Evolutionary conservation across 2,888 invertebrate genomes (phyloP).

Genomic region (Acholoe squamosa): DNA sequence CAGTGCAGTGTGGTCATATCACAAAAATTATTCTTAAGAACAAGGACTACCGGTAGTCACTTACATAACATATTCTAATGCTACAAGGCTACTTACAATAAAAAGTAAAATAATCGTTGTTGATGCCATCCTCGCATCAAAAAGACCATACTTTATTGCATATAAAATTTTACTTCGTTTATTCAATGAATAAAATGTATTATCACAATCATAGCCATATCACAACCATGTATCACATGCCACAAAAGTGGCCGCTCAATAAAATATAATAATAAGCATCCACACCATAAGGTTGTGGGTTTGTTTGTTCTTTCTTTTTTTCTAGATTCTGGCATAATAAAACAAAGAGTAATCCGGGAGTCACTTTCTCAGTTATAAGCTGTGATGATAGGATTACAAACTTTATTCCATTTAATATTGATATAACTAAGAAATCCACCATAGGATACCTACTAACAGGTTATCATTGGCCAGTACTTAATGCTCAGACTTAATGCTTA

Average conservation of each 20-base stretch:
- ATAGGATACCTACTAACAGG: too few relatives aligned
- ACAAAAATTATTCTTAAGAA: not conserved
- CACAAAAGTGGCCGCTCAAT: conserved; percentile 42
- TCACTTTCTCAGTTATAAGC: too few relatives aligned
- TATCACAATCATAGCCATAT: conserved; percentile 7
- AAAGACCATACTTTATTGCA: conserved; percentile 1
- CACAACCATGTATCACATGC: conserved; percentile 16
- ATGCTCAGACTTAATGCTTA: too few relatives aligned
- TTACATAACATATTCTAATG: not conserved
- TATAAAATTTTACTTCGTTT: not conserved
- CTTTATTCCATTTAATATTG: too few relatives aligned
- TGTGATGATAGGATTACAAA: too few relatives aligned
- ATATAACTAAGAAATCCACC: too few relatives aligned
- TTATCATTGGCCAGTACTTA: too few relatives aligned
- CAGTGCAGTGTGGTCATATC: not conserved
- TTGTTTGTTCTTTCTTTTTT: too few relatives aligned
- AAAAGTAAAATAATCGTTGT: not conserved
- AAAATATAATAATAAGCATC: too few relatives aligned
- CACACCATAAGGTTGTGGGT: too few relatives aligned
- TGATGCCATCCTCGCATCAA: not conserved
- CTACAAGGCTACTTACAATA: not conserved
- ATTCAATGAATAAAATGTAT: not conserved
- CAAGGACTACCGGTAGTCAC: not conserved
- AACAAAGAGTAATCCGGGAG: too few relatives aligned
- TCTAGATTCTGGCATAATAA: too few relatives aligned